phyloP scores from a whole-genome alignment of 2,888 invertebrate genomes.

The Thysanoteuthis rhombus region DNA sequence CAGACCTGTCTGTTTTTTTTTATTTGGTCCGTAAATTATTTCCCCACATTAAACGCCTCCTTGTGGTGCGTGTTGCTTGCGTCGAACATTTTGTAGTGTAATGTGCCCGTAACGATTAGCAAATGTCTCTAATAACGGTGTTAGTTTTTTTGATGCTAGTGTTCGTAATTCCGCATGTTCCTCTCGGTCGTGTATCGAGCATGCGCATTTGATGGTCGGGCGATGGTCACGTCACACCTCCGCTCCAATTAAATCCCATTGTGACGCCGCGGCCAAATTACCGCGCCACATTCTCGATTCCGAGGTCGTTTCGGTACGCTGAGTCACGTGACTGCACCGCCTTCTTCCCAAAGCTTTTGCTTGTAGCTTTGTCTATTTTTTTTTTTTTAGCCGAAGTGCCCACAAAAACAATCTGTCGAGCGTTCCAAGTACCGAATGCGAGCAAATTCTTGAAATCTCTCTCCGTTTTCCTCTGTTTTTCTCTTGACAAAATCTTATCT shows the following conservation, averaged over 20 bases:
- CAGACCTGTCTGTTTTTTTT: background rate
- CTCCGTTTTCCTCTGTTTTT: background rate
- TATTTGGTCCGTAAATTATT: background rate
- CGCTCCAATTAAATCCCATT: background rate
- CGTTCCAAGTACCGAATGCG: background rate
- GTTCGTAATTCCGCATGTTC: background rate
- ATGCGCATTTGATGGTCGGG: background rate
- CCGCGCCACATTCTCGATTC: background rate
- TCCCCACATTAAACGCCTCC: background rate
- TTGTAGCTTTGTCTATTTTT: background rate
- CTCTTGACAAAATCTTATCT: too few species aligned
- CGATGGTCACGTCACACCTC: background rate
- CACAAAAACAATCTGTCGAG: background rate
- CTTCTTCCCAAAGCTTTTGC: background rate
- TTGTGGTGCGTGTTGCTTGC: background rate
- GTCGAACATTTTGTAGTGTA: background rate
- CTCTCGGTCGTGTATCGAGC: background rate
- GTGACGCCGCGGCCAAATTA: background rate
- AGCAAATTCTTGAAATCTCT: background rate
- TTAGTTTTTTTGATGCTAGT: background rate
- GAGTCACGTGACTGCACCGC: slow-evolving; percentile 12
- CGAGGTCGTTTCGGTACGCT: background rate
- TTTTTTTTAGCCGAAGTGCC: background rate
- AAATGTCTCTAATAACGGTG: background rate
- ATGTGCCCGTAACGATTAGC: background rate